phyloP scores from a whole-genome alignment of 2,797 vertebrate species.

The Rhinichthys osculus region DNA sequence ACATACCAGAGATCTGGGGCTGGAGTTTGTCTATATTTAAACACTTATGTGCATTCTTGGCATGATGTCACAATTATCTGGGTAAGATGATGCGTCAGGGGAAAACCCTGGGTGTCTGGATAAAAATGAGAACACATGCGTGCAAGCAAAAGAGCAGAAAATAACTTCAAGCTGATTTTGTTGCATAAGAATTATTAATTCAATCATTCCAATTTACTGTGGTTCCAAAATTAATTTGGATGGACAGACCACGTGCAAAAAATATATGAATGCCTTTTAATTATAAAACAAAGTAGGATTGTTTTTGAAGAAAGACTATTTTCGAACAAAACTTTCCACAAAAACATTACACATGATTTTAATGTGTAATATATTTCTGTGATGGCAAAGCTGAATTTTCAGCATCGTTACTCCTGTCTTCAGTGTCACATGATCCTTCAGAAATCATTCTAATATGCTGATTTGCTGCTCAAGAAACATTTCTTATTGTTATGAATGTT shows the following conservation, averaged over 20 bases:
- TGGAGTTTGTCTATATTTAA: slow-evolving; percentile 45
- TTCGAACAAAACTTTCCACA: neutral
- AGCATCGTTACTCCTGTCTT: neutral
- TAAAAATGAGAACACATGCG: neutral
- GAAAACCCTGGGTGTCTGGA: slow-evolving; percentile 17
- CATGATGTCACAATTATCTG: slow-evolving; percentile 34
- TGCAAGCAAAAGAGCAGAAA: neutral
- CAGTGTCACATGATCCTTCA: neutral
- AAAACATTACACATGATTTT: neutral
- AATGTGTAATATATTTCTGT: neutral
- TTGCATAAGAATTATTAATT: neutral
- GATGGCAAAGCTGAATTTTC: neutral
- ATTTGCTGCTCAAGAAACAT: neutral
- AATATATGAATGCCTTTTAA: neutral
- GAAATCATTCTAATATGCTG: neutral
- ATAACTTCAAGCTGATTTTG: slow-evolving; percentile 1
- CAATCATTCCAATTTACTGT: neutral
- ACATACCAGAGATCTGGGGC: slow-evolving; percentile 24
- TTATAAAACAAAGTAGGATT: neutral
- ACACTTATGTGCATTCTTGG: slow-evolving; percentile 29
- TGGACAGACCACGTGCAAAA: neutral
- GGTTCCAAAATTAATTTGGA: neutral
- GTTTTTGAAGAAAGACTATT: neutral
- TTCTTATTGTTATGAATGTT: neutral
- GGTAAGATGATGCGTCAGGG: slow-evolving; percentile 24